Conservation (phyloP, 1,140 invertebrate species). For the Drosophila insularis region DNA sequence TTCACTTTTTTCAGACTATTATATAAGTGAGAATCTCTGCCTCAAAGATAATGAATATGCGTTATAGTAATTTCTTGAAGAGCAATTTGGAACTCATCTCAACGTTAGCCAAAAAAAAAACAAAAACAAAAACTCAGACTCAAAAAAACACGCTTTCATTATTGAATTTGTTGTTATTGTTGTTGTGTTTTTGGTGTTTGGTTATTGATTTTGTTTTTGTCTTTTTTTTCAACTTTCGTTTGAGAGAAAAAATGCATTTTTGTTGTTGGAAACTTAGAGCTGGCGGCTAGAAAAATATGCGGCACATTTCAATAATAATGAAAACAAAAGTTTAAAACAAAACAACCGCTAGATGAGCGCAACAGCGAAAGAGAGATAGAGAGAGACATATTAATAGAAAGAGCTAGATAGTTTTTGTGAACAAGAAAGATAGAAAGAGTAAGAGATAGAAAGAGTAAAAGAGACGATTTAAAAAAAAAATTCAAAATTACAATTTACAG, state of each 20-base stretch:
- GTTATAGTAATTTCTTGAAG: conserved; percentile 25
- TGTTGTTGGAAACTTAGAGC: conserved; percentile 41
- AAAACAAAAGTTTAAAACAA: conserved; percentile 74
- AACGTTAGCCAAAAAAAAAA: not conserved
- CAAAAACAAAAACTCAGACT: not conserved
- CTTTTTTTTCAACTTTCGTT: conserved; percentile 57
- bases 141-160: conserved; percentile 36
- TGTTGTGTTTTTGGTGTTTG: conserved; percentile 8
- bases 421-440: too few relatives aligned
- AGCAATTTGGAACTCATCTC: conserved; percentile 18
- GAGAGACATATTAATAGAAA: not conserved
- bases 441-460: conserved; percentile 11
- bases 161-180: conserved; percentile 46
- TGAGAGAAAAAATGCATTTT: conserved; percentile 35
- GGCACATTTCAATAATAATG: conserved; percentile 73
- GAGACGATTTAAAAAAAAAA: conserved; percentile 25
- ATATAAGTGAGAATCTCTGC: conserved; percentile 49
- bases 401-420: not conserved
- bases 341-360: conserved; percentile 56
- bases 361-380: conserved; percentile 19
- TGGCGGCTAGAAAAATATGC: conserved; percentile 71
- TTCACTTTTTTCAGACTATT: conserved; percentile 25
- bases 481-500: conserved; percentile 44
- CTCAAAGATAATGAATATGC: conserved; percentile 18
- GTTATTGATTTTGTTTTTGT: not conserved